Base-by-base conservation (phyloP, 2,797 vertebrate species). In the Clarias platycephalus region DNA sequence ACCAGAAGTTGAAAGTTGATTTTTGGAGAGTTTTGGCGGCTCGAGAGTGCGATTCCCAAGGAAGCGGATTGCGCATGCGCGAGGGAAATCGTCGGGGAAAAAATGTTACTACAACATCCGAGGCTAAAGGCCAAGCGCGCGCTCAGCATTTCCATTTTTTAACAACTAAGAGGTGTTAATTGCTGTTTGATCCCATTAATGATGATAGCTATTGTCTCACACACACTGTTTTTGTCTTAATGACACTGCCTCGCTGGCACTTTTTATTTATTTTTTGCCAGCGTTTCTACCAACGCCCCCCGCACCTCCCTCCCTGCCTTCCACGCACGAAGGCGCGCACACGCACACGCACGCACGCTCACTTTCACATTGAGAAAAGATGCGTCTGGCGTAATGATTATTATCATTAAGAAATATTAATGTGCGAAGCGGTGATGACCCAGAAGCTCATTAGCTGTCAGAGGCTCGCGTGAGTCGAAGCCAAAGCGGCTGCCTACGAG, bases 361-460 rank as follows among this genome's bases (percentile, higher is more conserved):
- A 95, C 95, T 94, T 94, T 96, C 96, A 96, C 97, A 96, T 97
- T 96, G 96, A 97, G 95, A 96, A 96, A 97, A 97, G 97, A 97
- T 97, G 97, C 97, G 97, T 98, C 98, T 96, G 96, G 96, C 96
- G 96, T 99, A 98, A 99, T 99, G 97, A 99, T 98, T 97, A 98
- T 98, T 97, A 98, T 97, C 97, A 99, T 99, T 98, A 98, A 97
- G 97, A 97, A 97, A 98, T 98, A 99, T 99, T 98, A 98, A 99
- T 98, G 97, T 93, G 97, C 96, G 97, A 97, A 97, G 97, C 96
- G 95, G 97, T 97, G 96, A 96, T 95, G 97, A 98, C 97, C 97
- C 97, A 97, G 96, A 97, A 97, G 97, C 97, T 99, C 97, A 98
- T 98, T 97, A 98, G 34, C 95, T 96, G 96, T 95, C 95, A 94